Percentiles rank a stretch among this genome's conserved stretches.
Conservation (phyloP, 2,888 invertebrate genomes). For the Eumacrocentrus americanus region DNA sequence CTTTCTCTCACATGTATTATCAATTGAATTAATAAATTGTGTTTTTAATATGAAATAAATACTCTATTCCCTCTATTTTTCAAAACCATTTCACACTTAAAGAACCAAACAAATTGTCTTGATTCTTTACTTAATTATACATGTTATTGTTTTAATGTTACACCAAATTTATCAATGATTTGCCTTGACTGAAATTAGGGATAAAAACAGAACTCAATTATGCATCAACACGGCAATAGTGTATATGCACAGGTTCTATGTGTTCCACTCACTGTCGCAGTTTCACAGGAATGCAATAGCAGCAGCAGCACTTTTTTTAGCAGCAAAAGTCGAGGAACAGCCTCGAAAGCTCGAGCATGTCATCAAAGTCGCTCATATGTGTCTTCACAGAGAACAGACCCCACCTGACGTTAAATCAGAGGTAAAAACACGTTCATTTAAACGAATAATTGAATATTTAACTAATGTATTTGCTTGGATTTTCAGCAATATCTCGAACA, state of each 20-base stretch:
- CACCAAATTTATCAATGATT: slow-evolving; percentile 14
- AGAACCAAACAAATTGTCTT: no score
- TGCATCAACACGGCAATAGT: slow-evolving; percentile 99
- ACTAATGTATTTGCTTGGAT: no score
- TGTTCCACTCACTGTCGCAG: slow-evolving; percentile 95
- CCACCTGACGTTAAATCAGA: slow-evolving; percentile 79
- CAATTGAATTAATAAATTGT: no score
- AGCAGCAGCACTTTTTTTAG: slow-evolving; percentile 92
- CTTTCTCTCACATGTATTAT: no score
- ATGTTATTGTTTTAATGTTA: no score
- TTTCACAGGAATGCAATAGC: slow-evolving; percentile 95
- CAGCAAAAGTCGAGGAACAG: slow-evolving; percentile 98
- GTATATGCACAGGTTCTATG: slow-evolving; percentile 99
- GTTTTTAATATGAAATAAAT: no score
- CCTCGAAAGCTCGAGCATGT: slow-evolving; percentile 97
- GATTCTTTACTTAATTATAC: no score
- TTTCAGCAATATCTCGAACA: slow-evolving; percentile 71
- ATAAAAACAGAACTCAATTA: slow-evolving; percentile 82
- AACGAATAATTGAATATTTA: slow-evolving; percentile 16
- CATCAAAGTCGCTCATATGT: slow-evolving; percentile 89
- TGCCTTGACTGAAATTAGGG: slow-evolving; percentile 29
- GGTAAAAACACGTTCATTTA: slow-evolving; percentile 61
- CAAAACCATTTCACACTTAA: no score
- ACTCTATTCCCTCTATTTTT: no score
- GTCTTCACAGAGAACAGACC: slow-evolving; percentile 74